Percentiles rank a stretch among this genome's conserved stretches.
These are phyloP conservation scores for Bubalus kerabau DNA, from an alignment of 2,113 vertebrate genomes.

Conservation along the genomic window DNA sequence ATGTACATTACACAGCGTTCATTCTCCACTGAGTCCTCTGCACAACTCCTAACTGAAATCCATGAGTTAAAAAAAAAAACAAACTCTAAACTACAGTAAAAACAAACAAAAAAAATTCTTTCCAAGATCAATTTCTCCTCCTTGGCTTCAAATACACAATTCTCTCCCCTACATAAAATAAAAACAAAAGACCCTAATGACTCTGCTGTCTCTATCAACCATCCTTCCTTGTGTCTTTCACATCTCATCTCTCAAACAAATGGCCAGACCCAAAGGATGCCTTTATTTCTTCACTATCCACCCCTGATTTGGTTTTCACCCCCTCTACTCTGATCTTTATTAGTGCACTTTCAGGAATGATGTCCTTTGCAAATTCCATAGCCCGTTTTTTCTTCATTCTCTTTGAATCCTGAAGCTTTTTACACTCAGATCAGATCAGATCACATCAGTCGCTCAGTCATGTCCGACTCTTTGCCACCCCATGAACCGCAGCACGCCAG, in stretches of 20 bases:
- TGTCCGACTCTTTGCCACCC: too few species aligned
- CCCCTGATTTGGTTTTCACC: not conserved
- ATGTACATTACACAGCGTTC: not conserved
- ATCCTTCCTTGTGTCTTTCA: not conserved
- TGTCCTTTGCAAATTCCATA: slow-evolving; percentile 38
- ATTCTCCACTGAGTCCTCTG: not conserved
- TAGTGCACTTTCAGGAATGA: slow-evolving; percentile 5
- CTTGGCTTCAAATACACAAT: not conserved
- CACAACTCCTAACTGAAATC: not conserved
- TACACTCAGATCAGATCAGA: not conserved
- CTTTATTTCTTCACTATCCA: not conserved
- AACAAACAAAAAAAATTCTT: not conserved
- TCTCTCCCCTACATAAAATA: not conserved
- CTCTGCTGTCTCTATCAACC: not conserved
- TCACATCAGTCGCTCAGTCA: too few species aligned
- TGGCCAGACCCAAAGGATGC: not conserved
- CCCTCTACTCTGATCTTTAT: slow-evolving; percentile 26
- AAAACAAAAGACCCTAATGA: not conserved
- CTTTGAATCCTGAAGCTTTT: not conserved
- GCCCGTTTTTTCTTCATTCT: not conserved
- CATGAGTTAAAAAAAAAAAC: not conserved
- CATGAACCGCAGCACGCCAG: too few species aligned
- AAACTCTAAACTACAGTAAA: not conserved
- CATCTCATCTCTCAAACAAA: not conserved
- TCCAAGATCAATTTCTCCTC: not conserved